Conservation (phyloP, 2,113 vertebrate species). For the Salvator merianae region DNA sequence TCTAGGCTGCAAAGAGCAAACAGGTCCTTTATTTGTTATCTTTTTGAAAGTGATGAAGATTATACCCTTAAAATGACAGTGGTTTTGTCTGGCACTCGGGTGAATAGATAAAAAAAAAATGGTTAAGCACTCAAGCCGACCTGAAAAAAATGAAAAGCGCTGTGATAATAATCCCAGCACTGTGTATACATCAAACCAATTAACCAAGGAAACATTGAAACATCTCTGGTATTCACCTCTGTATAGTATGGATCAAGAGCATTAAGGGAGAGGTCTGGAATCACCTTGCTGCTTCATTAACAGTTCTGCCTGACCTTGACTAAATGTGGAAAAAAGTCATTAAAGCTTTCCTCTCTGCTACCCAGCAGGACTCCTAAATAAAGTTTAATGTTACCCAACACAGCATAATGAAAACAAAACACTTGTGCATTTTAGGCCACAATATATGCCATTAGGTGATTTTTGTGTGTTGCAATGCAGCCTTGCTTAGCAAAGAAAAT, state of each 20-base stretch:
- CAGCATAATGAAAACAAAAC: slow-evolving; percentile 24
- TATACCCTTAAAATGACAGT: slow-evolving; percentile 41
- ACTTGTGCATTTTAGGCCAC: slow-evolving; percentile 12
- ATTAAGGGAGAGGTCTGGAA: slow-evolving; percentile 17
- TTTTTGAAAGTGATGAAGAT: background rate
- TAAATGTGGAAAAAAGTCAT: slow-evolving; percentile 30
- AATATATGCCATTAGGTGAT: background rate
- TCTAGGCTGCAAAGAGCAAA: too few relatives aligned
- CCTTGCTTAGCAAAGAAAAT: background rate
- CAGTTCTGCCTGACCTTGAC: slow-evolving; percentile 46
- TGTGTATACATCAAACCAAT: slow-evolving; percentile 47
- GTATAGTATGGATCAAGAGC: slow-evolving; percentile 10
- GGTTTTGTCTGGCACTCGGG: slow-evolving; percentile 34
- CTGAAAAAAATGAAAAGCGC: slow-evolving; percentile 56
- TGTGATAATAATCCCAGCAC: slow-evolving; percentile 48
- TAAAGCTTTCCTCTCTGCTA: slow-evolving; percentile 28
- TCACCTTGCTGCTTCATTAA: slow-evolving; percentile 1
- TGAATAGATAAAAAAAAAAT: slow-evolving; percentile 21
- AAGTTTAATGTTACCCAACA: slow-evolving; percentile 34
- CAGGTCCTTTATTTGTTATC: slow-evolving; percentile 34
- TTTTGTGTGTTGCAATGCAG: background rate
- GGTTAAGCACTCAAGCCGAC: slow-evolving; percentile 60
- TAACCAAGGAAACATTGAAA: slow-evolving; percentile 31
- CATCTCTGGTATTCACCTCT: slow-evolving; percentile 40
- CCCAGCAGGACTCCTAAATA: slow-evolving; percentile 22